A percentile compares a stretch with the other conserved stretches of the same genome.
Evolutionary conservation across 92 coral and sea anemone species (phyloP).

Genomic region (Bergia sp.): DNA sequence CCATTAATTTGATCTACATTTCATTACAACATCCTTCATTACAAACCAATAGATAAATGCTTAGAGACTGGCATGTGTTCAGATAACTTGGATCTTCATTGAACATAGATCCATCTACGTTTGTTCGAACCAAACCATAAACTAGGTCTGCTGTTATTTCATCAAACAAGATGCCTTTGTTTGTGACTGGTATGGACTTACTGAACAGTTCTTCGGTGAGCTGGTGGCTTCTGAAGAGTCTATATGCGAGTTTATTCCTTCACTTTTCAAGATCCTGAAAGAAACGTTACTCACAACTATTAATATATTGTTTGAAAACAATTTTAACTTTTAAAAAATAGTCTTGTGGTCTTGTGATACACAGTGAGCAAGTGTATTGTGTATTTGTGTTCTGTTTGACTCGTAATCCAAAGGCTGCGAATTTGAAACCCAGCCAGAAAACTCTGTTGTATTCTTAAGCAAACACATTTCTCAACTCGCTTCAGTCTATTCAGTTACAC

Average conservation of each 20-base stretch:
- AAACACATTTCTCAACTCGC: too few species aligned
- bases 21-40: not conserved
- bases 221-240: not conserved
- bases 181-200: not conserved
- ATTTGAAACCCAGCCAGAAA: too few species aligned
- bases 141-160: not conserved
- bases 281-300: not conserved
- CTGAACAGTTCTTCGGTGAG: slow-evolving; percentile 20
- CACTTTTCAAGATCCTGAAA: slow-evolving; percentile 24
- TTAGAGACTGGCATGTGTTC: not conserved
- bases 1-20: not conserved
- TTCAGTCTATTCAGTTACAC: too few species aligned
- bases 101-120: not conserved
- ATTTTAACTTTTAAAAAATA: too few species aligned
- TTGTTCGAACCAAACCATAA: too few species aligned
- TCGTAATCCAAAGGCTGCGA: too few species aligned
- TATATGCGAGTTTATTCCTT: not conserved
- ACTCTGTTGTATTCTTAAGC: too few species aligned
- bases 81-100: not conserved
- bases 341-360: too few species aligned
- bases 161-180: not conserved
- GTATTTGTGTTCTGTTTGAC: too few species aligned
- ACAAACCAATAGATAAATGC: too few species aligned
- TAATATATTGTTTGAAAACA: not conserved
- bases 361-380: too few species aligned